These are phyloP conservation scores for Sakesphorus luctuosus DNA, from an alignment of 2,113 vertebrate species.

Conservation along the genomic window DNA sequence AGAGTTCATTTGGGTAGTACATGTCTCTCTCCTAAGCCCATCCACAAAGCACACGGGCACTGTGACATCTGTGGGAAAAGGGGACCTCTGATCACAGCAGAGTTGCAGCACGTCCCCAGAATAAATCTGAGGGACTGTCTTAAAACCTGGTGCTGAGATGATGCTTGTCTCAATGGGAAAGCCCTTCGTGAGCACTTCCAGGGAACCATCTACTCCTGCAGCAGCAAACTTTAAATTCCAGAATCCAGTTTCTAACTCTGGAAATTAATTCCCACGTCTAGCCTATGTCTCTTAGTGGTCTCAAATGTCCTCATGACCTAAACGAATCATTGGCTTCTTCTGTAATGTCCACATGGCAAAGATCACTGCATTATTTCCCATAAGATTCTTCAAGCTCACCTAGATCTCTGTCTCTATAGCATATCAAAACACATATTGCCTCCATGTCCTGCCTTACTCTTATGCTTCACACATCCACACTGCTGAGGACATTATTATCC, in stretches of 20 bases:
- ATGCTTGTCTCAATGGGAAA: background rate
- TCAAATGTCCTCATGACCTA: background rate
- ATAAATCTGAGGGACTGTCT: background rate
- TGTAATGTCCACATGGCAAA: background rate
- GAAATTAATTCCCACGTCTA: background rate
- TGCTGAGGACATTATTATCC: background rate
- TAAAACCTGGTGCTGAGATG: background rate
- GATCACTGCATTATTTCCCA: background rate
- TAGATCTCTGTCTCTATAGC: background rate
- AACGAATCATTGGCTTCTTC: background rate
- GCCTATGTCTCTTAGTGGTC: background rate
- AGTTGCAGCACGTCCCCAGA: background rate
- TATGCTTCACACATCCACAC: background rate
- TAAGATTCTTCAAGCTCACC: background rate
- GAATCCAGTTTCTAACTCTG: background rate
- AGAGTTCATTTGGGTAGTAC: background rate
- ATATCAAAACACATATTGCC: background rate
- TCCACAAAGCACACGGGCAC: accelerated
- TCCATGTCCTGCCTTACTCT: background rate
- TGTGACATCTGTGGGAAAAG: background rate
- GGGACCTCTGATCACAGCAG: background rate
- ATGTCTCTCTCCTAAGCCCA: background rate
- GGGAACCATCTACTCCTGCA: background rate
- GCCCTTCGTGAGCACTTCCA: background rate
- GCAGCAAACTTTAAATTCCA: background rate